These are phyloP conservation scores for Bombycilla garrulus DNA, from an alignment of 2,113 vertebrate genomes.

Conservation along the genomic window DNA sequence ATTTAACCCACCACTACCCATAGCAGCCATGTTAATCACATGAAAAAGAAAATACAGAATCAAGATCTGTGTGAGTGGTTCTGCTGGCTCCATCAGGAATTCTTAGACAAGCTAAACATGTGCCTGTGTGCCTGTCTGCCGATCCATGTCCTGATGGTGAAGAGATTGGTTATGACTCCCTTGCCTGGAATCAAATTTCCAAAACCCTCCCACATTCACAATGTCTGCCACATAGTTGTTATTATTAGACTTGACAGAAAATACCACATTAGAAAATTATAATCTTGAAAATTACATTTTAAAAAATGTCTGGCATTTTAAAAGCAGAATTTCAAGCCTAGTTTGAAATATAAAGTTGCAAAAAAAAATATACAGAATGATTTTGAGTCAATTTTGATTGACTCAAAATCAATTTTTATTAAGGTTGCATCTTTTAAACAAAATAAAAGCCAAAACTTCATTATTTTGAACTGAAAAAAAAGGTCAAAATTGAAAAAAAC, in stretches of 20 bases:
- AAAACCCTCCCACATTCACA: background rate
- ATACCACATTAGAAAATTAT: background rate
- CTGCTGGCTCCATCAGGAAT: background rate
- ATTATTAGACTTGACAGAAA: background rate
- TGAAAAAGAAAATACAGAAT: background rate
- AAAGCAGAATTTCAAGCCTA: background rate
- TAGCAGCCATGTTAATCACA: background rate
- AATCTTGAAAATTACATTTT: background rate
- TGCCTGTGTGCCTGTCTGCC: fast-evolving
- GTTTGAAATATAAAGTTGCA: background rate
- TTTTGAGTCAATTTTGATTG: background rate
- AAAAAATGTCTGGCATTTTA: background rate
- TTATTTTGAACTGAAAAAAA: background rate
- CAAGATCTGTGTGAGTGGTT: background rate
- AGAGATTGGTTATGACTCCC: background rate
- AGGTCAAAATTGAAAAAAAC: background rate
- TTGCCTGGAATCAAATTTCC: background rate
- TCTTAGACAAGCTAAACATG: fast-evolving
- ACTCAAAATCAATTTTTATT: background rate
- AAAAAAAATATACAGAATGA: background rate
- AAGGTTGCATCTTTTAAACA: background rate
- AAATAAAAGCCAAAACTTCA: background rate
- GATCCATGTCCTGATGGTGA: background rate
- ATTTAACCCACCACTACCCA: background rate
- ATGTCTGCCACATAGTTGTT: background rate